phyloP scores from a whole-genome alignment of 1,140 invertebrate genomes.

The Ectropis grisescens region DNA sequence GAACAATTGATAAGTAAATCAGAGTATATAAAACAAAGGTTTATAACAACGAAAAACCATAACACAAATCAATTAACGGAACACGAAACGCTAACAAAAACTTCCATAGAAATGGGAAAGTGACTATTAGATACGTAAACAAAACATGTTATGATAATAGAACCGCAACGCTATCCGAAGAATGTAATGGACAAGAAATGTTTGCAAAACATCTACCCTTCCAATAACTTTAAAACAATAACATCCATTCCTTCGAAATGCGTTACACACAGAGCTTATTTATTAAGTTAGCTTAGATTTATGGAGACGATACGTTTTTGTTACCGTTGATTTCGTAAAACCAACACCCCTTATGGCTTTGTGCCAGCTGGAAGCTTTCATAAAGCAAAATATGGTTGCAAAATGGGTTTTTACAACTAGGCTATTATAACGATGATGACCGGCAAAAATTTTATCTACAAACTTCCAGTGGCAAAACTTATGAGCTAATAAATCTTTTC shows the following conservation, averaged over 20 bases:
- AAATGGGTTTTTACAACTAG: constrained; percentile 11
- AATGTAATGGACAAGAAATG: constrained; percentile 45
- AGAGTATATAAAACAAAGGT: no score
- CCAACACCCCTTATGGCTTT: constrained; percentile 67
- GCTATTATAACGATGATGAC: constrained; percentile 1
- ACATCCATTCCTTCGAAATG: constrained; percentile 42
- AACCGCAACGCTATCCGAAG: constrained; percentile 52
- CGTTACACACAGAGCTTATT: constrained; percentile 24
- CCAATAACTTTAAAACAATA: constrained; percentile 46
- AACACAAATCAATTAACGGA: constrained; percentile 38
- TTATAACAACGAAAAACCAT: constrained; percentile 16
- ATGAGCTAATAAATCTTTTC: constrained; percentile 45
- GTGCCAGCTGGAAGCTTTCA: constrained; percentile 56
- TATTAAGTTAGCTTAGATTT: constrained; percentile 45
- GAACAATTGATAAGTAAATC: no score
- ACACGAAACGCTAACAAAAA: no score
- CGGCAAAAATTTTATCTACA: constrained; percentile 18
- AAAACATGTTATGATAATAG: constrained; percentile 64
- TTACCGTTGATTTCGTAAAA: constrained; percentile 50
- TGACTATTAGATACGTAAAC: constrained; percentile 55
- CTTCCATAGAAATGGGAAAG: constrained; percentile 40
- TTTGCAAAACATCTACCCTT: constrained; percentile 59
- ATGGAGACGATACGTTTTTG: constrained; percentile 66
- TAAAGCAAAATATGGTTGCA: constrained; percentile 24
- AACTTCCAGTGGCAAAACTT: constrained; percentile 54